Base-by-base conservation (phyloP, 1,140 invertebrate genomes). In the Aphidius ervi region DNA sequence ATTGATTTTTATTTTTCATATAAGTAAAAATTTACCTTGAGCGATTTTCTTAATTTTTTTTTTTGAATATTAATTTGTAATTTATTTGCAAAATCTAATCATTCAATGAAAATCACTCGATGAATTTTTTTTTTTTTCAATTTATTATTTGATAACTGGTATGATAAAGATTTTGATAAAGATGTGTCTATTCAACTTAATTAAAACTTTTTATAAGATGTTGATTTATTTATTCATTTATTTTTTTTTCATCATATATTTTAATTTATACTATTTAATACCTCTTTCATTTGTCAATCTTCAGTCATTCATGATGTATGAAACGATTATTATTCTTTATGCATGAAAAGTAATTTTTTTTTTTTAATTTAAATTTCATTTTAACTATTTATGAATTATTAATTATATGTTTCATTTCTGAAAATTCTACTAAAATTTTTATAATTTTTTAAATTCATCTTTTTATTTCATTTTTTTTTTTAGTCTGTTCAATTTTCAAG, bases 171-270 rank as follows among this genome's bases (percentile, higher is more conserved):
- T 46, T 56, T 40, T 46, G 55, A 56, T 56, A 56, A 56, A 31
- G 52, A 10, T 41, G 60, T 66, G 58, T 68, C 54, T 67, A 52
- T 59, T 67, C 70, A 68, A 69, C 68, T 75, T 71, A 68, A 67
- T 73, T 70, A 71, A 72, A 74, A 74, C 68, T 71, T 74, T 73
- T 67, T 67, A 65, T 68, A 69, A 63, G 65, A 71, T 65, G 66
- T 65, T 42, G 1, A 46, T 55, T 6, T 7, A 42, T 48, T 10
- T 48, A 6, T 48, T 23, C 37, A n/a, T 42, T 5, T 48, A 41
- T 52, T 46, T 53, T n/a, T 56, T 39, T 56, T 50, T 23, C 8
- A 47, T 56, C 42, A 7, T 58, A 53, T 52, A 47, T 9, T 58
- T 31, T 59, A 42, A 47, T 49, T 63, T 41, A 40, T 16, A n/a